Base-by-base conservation (phyloP, 2,888 invertebrate genomes). In the Parelbella ahira region DNA sequence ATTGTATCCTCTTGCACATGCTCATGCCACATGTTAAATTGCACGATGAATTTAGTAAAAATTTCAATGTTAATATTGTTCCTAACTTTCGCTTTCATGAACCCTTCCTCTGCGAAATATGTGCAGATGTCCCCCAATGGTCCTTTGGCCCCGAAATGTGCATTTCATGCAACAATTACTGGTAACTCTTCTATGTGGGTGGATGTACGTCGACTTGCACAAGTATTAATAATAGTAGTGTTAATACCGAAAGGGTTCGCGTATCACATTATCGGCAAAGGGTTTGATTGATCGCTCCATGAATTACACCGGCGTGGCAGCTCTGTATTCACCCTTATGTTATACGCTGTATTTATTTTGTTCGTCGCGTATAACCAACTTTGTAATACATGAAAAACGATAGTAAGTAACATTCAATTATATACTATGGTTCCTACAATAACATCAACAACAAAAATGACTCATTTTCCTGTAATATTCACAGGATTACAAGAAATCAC, bases 41-140 rank as follows among this genome's bases (percentile, higher is more conserved):
- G n/a, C 3, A 15, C n/a, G n/a, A 15, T 36, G 25, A 27, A 18
- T 15, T 10, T 15, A 18, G 10, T 11, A 18, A 46, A 37, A n/a
- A n/a, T n/a, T n/a, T n/a, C n/a, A n/a, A n/a, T n/a, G n/a, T n/a
- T 21, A 18, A 12, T 11, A 24, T 13, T 33, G 6, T 20, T 13
- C 32, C 23, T 12, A 34, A 60, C 58, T 64, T 61, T 66, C 61
- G 57, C 64, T 61, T 47, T 44, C 36, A 50, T 41, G 63, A 32
- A 59, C 68, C 71, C 65, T 60, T 61, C 27, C 2, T 8, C 19
- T 20, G 32, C 60, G 48, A 51, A 15, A 61, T 58, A 50, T 44
- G 58, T 55, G 56, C 75, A 76, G 75, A 74, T 76, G 75, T 59
- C 58, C 62, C 27, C 33, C 48, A 30, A 37, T 54, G 54, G 60